Percentiles rank a stretch among this genome's conserved stretches.
These are phyloP conservation scores for Parnassius orleans DNA, from an alignment of 2,888 invertebrate genomes.

Conservation along the genomic window DNA sequence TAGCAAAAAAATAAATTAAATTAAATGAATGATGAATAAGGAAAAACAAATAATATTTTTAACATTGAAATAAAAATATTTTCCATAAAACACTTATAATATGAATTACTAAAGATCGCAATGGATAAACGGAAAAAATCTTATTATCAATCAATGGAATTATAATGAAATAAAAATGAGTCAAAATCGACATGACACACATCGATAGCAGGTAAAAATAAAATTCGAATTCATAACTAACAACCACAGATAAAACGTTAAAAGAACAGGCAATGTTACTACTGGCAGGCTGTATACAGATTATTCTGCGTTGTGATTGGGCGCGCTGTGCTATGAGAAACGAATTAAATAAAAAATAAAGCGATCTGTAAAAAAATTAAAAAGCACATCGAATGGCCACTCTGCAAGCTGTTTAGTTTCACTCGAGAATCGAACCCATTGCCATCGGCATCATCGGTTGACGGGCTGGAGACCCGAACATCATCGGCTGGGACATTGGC, in stretches of 20 bases:
- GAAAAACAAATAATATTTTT: too few relatives aligned
- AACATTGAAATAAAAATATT: too few relatives aligned
- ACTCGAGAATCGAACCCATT: conserved; percentile 67
- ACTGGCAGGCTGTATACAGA: conserved; percentile 14
- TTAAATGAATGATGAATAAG: too few relatives aligned
- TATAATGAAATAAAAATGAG: too few relatives aligned
- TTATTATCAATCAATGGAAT: too few relatives aligned
- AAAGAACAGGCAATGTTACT: conserved; percentile 5
- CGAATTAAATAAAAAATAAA: conserved; percentile 15
- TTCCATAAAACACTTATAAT: too few relatives aligned
- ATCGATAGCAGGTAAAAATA: conserved; percentile 1
- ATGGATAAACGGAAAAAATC: too few relatives aligned
- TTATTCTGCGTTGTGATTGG: conserved; percentile 8
- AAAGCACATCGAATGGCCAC: conserved; percentile 33
- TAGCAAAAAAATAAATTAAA: too few relatives aligned
- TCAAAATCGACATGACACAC: not conserved
- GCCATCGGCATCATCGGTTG: conserved; percentile 75
- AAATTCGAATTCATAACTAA: not conserved
- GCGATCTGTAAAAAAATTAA: conserved; percentile 24
- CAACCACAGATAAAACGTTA: conserved; percentile 4
- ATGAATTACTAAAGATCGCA: too few relatives aligned
- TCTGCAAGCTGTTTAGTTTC: conserved; percentile 45
- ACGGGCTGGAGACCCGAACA: conserved; percentile 71
- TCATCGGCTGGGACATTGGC: conserved; percentile 65
- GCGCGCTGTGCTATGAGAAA: conserved; percentile 9